Base-by-base conservation (phyloP, 1,140 invertebrate genomes). In the Papilio xuthus region DNA sequence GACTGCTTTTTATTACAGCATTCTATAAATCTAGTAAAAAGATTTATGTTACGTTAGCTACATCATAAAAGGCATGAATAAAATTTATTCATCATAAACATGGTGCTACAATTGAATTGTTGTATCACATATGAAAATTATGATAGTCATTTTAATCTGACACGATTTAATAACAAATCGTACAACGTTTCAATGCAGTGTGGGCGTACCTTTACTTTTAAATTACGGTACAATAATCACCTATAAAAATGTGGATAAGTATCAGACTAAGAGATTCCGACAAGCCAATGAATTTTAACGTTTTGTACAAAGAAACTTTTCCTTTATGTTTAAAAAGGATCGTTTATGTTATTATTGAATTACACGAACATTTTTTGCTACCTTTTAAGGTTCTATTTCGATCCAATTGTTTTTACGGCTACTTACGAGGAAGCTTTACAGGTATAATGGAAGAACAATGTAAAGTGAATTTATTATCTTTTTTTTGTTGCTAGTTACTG, bases 151-250 rank as follows among this genome's bases (percentile, higher is more conserved):
- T 42, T 71, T 72, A 44, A 71, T 71, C 37, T n/a, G 28, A 70
- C n/a, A 42, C 7, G 32, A 44, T n/a, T 1, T 7, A 72, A 47
- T 42, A 26, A 37, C 69, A 70, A 41, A 2, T 20, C n/a, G 1
- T 41, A 70, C 69, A 47, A 47, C 18, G n/a, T 20, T 9, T 74
- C 72, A 50, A 26, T 76, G n/a, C 26, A 42, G 63, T 69, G 73
- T 79, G 60, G 78, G 60, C 41, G 73, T 56, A 76, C 60, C 69
- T 79, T 79, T 79, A 78, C 71, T 32, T 53, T 78, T 78, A 76
- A 75, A 37, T 73, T 78, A 79, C 74, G 60, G 73, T 67, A 76
- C 73, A 63, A 70, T 79, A 76, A 76, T 75, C 74, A 72, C 42
- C 78, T 75, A 79, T 79, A 79, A 79, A 69, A 79, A 79, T 76